Evolutionary conservation across 1,140 invertebrate genomes (phyloP), one percentile per base, ranked within the genome.

Genomic region (Drosophila athabasca): DNA sequence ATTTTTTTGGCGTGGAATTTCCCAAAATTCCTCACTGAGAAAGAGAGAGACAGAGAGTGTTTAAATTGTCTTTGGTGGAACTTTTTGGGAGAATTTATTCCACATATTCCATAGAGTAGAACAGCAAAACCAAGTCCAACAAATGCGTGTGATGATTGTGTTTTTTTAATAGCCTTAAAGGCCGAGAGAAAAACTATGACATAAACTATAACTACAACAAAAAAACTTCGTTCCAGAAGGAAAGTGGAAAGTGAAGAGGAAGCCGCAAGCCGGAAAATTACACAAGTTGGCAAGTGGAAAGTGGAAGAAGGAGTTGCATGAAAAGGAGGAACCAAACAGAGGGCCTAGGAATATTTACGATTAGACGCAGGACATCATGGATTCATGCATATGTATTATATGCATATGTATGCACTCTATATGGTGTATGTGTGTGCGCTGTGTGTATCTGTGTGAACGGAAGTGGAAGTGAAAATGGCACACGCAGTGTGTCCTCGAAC

Each of bases 401-500:
- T 75, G 72, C 72, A 75, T 45, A 66, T 57, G 61, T 66, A 26
- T 53, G 52, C 31, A 22, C 31, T 19, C n/a, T 11, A 24, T 31
- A 8, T 55, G 44, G 29, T 35, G 39, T 53, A 15, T 54, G 50
- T 68, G 51, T 69, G 35, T 50, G 22, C 2, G 22, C 3, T 26
- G 24, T 26, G 50, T 68, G 51, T 69, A 24, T 50, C 22, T 62
- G 62, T 43, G 31, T 17, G 72, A 55, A 39, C 72, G 72, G 72
- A 76, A 76, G 72, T 75, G 62, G 73, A 76, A 76, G 73, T 76
- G 71, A 76, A 76, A 76, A 76, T 76, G 72, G 73, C 72, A 68
- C 72, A 76, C 73, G 72, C 73, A 76, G 31, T 31, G 62, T 76
- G 72, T 68, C 72, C 73, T 76, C 62, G 50, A 75, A 76, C 73